Evolutionary conservation across 2,113 vertebrate genomes (phyloP).

Genomic region (Uria lomvia): DNA sequence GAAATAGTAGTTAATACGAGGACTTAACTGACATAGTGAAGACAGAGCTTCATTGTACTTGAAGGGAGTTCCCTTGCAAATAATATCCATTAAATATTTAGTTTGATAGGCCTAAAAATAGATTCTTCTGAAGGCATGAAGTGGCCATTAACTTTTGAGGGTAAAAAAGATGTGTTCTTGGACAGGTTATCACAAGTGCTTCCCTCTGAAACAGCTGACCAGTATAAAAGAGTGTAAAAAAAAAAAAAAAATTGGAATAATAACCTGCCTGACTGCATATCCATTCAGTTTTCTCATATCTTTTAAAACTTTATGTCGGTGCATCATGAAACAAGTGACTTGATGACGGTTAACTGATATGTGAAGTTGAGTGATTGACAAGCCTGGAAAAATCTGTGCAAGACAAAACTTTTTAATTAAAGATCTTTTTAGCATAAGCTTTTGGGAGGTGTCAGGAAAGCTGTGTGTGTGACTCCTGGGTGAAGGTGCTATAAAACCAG

Average conservation of each 20-base stretch:
- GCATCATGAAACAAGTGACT: neutral
- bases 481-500: neutral
- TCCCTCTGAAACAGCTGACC: neutral
- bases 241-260: neutral
- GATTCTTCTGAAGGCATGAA: neutral
- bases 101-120: neutral
- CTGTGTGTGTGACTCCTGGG: neutral
- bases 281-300: neutral
- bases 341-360: fast-evolving
- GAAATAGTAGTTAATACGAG: neutral
- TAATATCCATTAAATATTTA: neutral
- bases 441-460: neutral
- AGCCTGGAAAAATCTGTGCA: neutral
- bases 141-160: neutral
- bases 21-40: neutral
- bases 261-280: neutral
- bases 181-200: neutral
- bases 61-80: neutral
- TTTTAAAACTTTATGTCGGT: neutral
- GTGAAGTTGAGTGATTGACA: neutral
- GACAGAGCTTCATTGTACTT: neutral
- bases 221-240: neutral
- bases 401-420: neutral
- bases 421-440: neutral
- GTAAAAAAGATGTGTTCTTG: neutral